phyloP scores from a whole-genome alignment of 64 coral and sea anemone genomes.

The Montipora foliosa region DNA sequence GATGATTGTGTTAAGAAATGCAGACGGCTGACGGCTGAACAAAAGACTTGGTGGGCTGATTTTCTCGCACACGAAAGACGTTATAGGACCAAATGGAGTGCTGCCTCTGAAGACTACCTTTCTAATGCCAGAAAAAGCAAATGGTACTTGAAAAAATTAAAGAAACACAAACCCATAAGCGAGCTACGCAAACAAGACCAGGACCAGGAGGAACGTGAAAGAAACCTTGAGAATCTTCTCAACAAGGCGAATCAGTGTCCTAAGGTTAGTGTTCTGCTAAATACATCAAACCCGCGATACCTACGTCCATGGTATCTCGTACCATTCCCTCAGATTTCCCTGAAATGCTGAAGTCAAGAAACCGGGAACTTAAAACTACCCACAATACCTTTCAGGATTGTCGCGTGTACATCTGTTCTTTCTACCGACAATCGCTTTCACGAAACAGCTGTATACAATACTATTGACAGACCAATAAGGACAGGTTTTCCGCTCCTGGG shows the following conservation, averaged over 20 bases:
- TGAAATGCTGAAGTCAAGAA: no score
- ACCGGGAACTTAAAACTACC: no score
- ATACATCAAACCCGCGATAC: no score
- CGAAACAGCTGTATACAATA: no score
- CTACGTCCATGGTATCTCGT: no score
- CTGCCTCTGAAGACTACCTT: background rate
- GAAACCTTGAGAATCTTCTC: background rate
- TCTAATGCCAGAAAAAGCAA: background rate
- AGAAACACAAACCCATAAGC: background rate
- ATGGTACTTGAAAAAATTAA: background rate
- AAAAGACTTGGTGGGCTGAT: background rate
- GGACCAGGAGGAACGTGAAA: background rate
- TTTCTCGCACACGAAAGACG: background rate
- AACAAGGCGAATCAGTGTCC: background rate
- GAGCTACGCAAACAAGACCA: background rate
- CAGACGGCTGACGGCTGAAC: background rate
- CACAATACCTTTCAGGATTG: no score
- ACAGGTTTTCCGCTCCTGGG: no score
- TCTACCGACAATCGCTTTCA: no score
- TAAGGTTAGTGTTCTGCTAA: background rate
- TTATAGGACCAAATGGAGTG: background rate
- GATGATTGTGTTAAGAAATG: background rate
- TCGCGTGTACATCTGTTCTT: no score
- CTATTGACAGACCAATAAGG: no score
- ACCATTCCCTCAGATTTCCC: no score